Percentiles rank a stretch among this genome's conserved stretches.
phyloP scores from a whole-genome alignment of 2,113 vertebrate species.

The Antigone vipio region DNA sequence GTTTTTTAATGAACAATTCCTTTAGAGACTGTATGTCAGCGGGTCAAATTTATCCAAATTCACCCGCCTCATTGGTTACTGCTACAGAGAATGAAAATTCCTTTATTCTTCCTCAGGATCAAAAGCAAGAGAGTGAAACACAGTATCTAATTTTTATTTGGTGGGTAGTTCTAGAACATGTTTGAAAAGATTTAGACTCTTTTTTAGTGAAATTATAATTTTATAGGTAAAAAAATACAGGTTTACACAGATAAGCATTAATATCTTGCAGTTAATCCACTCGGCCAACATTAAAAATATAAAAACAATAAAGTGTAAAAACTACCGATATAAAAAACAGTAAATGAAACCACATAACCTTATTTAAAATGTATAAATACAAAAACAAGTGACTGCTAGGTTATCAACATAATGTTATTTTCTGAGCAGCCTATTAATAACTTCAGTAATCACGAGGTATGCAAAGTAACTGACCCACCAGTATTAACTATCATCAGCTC shows the following conservation, averaged over 20 bases:
- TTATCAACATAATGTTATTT: not conserved
- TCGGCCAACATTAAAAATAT: not conserved
- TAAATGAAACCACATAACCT: not conserved
- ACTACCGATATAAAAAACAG: not conserved
- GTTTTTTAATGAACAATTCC: not conserved
- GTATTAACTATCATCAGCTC: not conserved
- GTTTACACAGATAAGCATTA: not conserved
- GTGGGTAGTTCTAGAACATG: not conserved
- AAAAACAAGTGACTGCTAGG: not conserved
- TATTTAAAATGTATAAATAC: not conserved
- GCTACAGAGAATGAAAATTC: not conserved
- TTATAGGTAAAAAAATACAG: not conserved
- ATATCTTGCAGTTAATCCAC: not conserved
- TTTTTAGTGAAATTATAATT: not conserved
- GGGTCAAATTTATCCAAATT: not conserved
- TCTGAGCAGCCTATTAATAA: not conserved
- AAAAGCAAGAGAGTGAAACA: not conserved
- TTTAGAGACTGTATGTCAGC: not conserved
- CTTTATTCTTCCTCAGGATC: not conserved
- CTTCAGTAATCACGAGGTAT: not conserved
- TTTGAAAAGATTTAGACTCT: not conserved
- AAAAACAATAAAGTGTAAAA: not conserved
- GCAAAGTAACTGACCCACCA: not conserved
- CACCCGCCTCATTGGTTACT: not conserved
- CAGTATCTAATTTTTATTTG: not conserved